These are phyloP conservation scores for Archilochus colubris DNA, from an alignment of 2,113 vertebrate species.

Conservation along the genomic window DNA sequence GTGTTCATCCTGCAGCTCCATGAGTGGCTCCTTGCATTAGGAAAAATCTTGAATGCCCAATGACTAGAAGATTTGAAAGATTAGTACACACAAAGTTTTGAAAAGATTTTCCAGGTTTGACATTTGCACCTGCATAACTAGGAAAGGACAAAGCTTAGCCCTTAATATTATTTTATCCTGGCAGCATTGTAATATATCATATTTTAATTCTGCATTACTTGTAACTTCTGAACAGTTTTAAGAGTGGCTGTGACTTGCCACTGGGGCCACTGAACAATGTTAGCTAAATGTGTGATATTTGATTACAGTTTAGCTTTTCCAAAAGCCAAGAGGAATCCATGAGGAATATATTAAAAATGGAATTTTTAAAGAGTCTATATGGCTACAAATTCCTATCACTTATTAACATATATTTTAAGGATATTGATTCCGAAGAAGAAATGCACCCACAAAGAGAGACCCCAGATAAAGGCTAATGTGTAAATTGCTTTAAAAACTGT, in stretches of 20 bases:
- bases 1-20: not conserved
- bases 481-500: constrained; percentile 79
- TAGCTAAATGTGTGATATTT: constrained; percentile 73
- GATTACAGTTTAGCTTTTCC: constrained; percentile 73
- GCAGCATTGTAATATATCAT: constrained; percentile 35
- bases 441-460: constrained; percentile 72
- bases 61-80: constrained; percentile 19
- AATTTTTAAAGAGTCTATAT: constrained; percentile 70
- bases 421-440: constrained; percentile 79
- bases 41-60: not conserved
- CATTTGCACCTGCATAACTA: constrained; percentile 34
- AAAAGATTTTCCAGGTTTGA: constrained; percentile 52
- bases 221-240: constrained; percentile 67
- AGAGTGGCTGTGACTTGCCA: constrained; percentile 59
- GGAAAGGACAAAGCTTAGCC: constrained; percentile 51
- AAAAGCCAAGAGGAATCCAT: constrained; percentile 72
- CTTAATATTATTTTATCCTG: constrained; percentile 52
- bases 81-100: constrained; percentile 21
- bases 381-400: constrained; percentile 72
- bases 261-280: constrained; percentile 54
- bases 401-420: constrained; percentile 75
- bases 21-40: not conserved
- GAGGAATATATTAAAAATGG: constrained; percentile 62
- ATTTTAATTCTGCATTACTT: constrained; percentile 54
- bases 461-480: constrained; percentile 76